Base-by-base conservation (phyloP, 2,113 vertebrate species). In the Desmodus rotundus region DNA sequence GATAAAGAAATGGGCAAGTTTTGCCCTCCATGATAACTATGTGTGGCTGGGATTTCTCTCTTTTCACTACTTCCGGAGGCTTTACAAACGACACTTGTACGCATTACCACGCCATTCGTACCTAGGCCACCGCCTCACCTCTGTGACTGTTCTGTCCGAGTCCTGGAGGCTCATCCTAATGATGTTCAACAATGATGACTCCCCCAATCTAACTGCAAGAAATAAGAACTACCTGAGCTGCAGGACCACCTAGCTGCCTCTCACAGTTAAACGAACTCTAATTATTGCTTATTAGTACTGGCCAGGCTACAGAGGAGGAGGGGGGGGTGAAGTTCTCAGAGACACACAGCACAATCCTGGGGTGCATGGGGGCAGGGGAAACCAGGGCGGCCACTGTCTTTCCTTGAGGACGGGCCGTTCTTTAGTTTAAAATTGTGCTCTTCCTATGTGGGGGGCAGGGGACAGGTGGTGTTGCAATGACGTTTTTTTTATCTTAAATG, bases 1-100 rank as follows among this genome's bases (percentile, higher is more conserved):
- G 97, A 98, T 97, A 98, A 98, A 98, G 97, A 97, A 97, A 94
- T 54, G 72, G 96, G n/a, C n/a, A 97, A 98, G 93, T 96, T 98
- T 97, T 97, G 93, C 96, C 97, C 96, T 93, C 92, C 98, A 2
- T 85, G 94, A 92, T 98, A 98, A 98, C 97, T 98, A 95, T 97
- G 94, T 98, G 88, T 98, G 98, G 86, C 95, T 98, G 84, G 83
- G 96, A 82, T 89, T 95, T 86, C 89, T 96, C 92, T 70, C 83
- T 96, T 96, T 98, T 77, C 56, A 54, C 54, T 96, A 45, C 87
- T 95, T 94, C 88, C 87, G 52, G 72, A 93, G 45, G 58, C 68
- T 93, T 92, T 47, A 93, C 84, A 74, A 68, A 76, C 94, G 91
- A 58, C 68, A 93, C 0, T 0, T 92, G 45, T 88, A 73, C 81